Base-by-base conservation (phyloP, 1,140 invertebrate genomes). In the Carposina sasakii region DNA sequence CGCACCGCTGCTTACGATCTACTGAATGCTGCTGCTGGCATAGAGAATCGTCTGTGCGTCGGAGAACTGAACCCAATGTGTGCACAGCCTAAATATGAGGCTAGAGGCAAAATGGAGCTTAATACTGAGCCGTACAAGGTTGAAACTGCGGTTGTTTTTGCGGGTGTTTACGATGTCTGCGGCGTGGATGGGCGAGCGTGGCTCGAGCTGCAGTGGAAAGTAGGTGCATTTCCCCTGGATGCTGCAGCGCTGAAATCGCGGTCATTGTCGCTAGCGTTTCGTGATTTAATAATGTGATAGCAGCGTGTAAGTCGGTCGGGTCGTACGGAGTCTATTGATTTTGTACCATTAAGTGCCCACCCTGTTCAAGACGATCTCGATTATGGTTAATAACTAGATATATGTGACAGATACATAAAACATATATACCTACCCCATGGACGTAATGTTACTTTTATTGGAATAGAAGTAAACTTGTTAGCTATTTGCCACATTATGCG, bases 161-260 rank as follows among this genome's bases (percentile, higher is more conserved):
- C 10, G n/a, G 52, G 45, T 64, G 51, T 54, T 63, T 61, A 57
- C 19, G 55, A 24, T 54, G 17, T 31, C 60, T 57, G 16, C 47
- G 17, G 47, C 41, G 48, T 24, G 52, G 31, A 40, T 64, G 44
- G 50, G 34, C 46, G 55, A 64, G 69, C 47, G 46, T 47, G 31
- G 60, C 63, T 76, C 72, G 72, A 73, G 76, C 74, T 71, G 73
- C 62, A 63, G 60, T 67, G 71, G 74, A 75, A 82, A 78, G 77
- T 78, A 78, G 74, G 66, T 61, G 69, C 72, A 71, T 77, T 77
- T 76, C 69, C 67, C 56, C 50, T 65, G 64, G 77, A 81, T 76
- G 74, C 72, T 81, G 75, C 67, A 61, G 52, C 51, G 37, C 60
- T 21, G 43, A 42, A 61, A 67, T 63, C 57, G 71, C 64, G 74